phyloP scores from a whole-genome alignment of 2,888 invertebrate species.

The Pandemis corylana region DNA sequence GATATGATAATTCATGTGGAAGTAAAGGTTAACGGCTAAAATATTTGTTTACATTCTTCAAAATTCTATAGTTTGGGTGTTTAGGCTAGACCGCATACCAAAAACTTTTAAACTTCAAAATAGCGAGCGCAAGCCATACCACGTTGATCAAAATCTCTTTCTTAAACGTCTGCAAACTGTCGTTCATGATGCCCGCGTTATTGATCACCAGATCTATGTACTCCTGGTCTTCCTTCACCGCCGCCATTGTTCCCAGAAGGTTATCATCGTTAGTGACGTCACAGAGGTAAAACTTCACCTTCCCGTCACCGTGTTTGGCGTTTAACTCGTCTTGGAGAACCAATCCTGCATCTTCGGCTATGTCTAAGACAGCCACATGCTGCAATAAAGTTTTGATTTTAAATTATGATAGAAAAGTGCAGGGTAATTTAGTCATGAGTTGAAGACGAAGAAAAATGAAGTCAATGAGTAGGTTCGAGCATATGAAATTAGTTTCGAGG shows the following conservation, averaged over 20 bases:
- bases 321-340: constrained; percentile 53
- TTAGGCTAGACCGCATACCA: too few species aligned
- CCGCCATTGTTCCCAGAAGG: constrained; percentile 49
- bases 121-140: constrained; percentile 49
- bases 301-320: constrained; percentile 48
- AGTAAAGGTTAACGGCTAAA: too few species aligned
- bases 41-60: too few species aligned
- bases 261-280: constrained; percentile 57
- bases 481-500: too few species aligned
- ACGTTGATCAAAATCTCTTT: constrained; percentile 61
- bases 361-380: constrained; percentile 58
- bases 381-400: constrained; percentile 44
- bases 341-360: constrained; percentile 50
- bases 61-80: too few species aligned
- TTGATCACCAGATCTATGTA: constrained; percentile 60
- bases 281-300: constrained; percentile 55
- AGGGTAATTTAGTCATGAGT: too few species aligned
- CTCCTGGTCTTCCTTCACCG: constrained; percentile 47
- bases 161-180: constrained; percentile 51
- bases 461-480: too few species aligned
- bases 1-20: too few species aligned
- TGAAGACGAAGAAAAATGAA: too few species aligned
- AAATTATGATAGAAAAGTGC: too few species aligned
- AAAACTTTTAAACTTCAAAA: not conserved
- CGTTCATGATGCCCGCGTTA: constrained; percentile 60